Evolutionary conservation across 2,113 vertebrate genomes (phyloP), one percentile per base, ranked within the genome.

Genomic region (Elachura formosa): DNA sequence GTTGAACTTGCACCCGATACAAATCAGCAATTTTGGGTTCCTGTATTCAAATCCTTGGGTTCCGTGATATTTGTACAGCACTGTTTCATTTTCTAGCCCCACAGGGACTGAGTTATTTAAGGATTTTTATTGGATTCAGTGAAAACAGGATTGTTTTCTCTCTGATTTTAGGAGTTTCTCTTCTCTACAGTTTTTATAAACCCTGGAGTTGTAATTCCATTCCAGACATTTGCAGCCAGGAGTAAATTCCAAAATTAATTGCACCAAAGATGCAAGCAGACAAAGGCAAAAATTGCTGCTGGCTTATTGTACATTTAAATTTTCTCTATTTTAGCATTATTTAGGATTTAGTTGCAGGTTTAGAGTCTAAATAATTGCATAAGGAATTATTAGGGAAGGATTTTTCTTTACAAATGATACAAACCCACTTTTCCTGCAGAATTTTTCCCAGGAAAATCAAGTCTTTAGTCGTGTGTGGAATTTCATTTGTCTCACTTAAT

Each of bases 71-170:
- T 91, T 49, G 34, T 33, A 36, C 48, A 34, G 68, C n/a, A 10
- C 56, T 36, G 38, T 12, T 49, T 67, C 49, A 31, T 66, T 76
- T n/a, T 10, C 77, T 23, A 36, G 10, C 34, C 25, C 28, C 5
- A 7, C 41, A 18, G 85, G 78, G 41, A 41, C 46, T 14, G 29
- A 52, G 34, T 75, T 49, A 41, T 45, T 92, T 40, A 45, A 58
- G 52, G 64, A 38, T 79, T 92, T 94, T 92, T 66, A 63, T 79
- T 85, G 52, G 43, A 87, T 84, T 69, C 28, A 12, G 43, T 51
- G 33, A 68, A 72, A 58, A 83, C 22, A n/a, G 21, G 24, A 69
- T 79, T 49, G 36, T 43, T 83, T 67, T 49, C 11, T 14, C 25
- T 48, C 56, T 49, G 46, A 48, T 58, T 74, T 75, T 14, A 16